Evolutionary conservation across 2,797 vertebrate genomes (phyloP).

Genomic region (Amblyraja radiata): DNA sequence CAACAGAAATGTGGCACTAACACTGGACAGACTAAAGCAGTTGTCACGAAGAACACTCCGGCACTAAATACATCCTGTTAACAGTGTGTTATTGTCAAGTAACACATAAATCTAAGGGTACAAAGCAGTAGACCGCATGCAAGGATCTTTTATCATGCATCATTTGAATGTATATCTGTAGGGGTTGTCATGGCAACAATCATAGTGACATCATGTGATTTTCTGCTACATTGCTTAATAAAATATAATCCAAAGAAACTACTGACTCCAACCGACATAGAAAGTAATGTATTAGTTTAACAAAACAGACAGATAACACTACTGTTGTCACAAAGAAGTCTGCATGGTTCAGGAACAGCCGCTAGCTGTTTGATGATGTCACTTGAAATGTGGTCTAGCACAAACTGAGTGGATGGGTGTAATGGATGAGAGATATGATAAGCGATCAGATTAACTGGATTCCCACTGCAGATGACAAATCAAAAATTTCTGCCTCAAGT

Average conservation of each 20-base stretch:
- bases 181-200: constrained; percentile 30
- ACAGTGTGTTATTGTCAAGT: constrained; percentile 35
- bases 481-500: not conserved
- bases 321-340: constrained; percentile 20
- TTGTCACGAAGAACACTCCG: not conserved
- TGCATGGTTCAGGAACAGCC: not conserved
- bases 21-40: not conserved
- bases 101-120: constrained; percentile 17
- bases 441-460: constrained; percentile 30
- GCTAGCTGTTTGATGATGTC: not conserved
- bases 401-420: not conserved
- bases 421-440: constrained; percentile 15
- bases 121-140: constrained; percentile 16
- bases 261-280: constrained; percentile 22
- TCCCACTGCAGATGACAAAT: constrained; percentile 10
- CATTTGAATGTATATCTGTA: constrained; percentile 28
- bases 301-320: constrained; percentile 12
- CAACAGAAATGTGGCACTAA: not conserved
- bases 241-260: constrained; percentile 18
- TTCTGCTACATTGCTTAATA: constrained; percentile 22
- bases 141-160: constrained; percentile 9
- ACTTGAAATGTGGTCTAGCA: not conserved
- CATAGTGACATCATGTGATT: constrained; percentile 8
- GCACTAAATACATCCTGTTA: constrained; percentile 9
- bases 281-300: constrained; percentile 32